Base-by-base conservation (phyloP, 2,888 invertebrate genomes). In the Apodemia duryi region DNA sequence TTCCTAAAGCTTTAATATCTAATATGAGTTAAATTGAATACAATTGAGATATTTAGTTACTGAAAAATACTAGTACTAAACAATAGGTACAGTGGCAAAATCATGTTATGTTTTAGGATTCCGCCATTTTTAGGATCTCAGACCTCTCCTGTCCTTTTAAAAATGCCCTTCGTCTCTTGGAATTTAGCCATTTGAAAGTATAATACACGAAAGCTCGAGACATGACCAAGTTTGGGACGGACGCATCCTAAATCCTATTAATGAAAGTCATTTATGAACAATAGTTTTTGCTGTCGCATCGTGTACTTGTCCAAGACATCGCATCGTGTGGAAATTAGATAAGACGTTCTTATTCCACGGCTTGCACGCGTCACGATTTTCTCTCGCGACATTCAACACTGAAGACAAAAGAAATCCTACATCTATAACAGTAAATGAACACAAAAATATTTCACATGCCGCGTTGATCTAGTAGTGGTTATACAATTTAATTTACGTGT, bases 151-250 rank as follows among this genome's bases (percentile, higher is more conserved):
- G 77, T 70, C 69, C 73, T 73, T 74, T 76, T 77, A 78, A 81
- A 83, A 83, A 78, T 71, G 73, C 77, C 73, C 71, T 74, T 76
- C 70, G 75, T 74, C 72, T 71, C 72, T 75, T 70, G 74, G 81
- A 81, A 84, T 85, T 80, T 79, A 67, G 69, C 75, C 74, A 89
- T 90, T 86, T 88, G 76, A 86, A 90, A 89, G 86, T 90, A 86
- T 90, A 90, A 90, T 89, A 77, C 75, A 75, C 78, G 79, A 86
- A 82, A 83, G 80, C 77, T 38, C 60, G 38, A 65, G 69, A 70
- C 65, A 62, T 61, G 54, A 68, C 83, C 81, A 72, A 79, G 80
- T 82, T 83, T 79, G 85, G 82, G 77, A 74, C 75, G 81, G 73
- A 75, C 78, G 84, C 82, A 85, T 86, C 79, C 84, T 85, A 85